These are phyloP conservation scores for Dallia pectoralis DNA, from an alignment of 2,797 vertebrate genomes.

Conservation along the genomic window DNA sequence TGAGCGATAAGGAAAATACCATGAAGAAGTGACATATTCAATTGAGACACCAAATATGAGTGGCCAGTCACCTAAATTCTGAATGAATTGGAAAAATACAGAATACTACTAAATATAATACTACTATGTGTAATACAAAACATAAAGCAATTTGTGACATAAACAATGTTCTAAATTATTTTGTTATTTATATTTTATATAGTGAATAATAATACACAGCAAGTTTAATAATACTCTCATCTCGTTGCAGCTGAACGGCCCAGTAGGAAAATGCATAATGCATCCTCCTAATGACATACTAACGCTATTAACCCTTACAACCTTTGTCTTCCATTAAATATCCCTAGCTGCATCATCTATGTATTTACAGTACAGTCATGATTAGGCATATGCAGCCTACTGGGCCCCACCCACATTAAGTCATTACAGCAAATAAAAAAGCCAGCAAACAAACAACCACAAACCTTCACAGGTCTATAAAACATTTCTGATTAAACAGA, in stretches of 20 bases:
- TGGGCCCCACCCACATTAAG: slow-evolving; percentile 29
- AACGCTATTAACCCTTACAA: slow-evolving; percentile 19
- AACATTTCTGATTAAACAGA: slow-evolving; percentile 32
- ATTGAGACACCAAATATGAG: slow-evolving; percentile 21
- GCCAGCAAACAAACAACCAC: not conserved
- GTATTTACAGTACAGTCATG: slow-evolving; percentile 32
- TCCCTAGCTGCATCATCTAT: slow-evolving; percentile 34
- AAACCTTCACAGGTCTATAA: slow-evolving; percentile 38
- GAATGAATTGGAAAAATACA: slow-evolving; percentile 10
- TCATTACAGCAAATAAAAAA: slow-evolving; percentile 38
- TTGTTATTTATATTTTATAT: not conserved
- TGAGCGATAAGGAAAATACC: slow-evolving; percentile 28
- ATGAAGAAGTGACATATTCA: slow-evolving; percentile 12
- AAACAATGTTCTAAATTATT: not conserved
- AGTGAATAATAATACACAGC: not conserved
- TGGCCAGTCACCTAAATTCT: slow-evolving; percentile 20
- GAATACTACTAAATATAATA: not conserved
- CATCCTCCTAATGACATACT: slow-evolving; percentile 39
- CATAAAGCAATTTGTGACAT: not conserved
- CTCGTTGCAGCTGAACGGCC: slow-evolving; percentile 15
- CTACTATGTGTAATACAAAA: not conserved
- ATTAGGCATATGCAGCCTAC: slow-evolving; percentile 24
- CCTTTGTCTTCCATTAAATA: slow-evolving; percentile 13
- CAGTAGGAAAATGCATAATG: slow-evolving; percentile 16
- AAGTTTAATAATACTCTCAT: not conserved